These are phyloP conservation scores for Nothocercus nigrocapillus DNA, from an alignment of 2,113 vertebrate genomes.

Conservation along the genomic window DNA sequence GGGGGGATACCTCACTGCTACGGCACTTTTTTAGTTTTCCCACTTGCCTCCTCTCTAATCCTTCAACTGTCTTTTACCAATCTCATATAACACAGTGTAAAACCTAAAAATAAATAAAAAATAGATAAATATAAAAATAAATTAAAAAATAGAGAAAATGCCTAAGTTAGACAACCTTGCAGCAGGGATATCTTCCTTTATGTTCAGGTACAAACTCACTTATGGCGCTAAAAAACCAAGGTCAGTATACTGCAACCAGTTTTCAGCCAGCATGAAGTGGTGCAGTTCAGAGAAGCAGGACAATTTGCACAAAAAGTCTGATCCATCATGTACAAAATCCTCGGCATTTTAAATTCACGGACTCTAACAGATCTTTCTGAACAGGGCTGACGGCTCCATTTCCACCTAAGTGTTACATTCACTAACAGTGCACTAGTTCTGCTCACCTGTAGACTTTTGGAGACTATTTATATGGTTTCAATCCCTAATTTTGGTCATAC, in stretches of 20 bases:
- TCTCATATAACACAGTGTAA: not conserved
- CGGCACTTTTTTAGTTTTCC: not conserved
- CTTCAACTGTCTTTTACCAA: not conserved
- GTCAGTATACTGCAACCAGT: accelerated
- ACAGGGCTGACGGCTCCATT: not conserved
- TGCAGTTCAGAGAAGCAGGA: accelerated
- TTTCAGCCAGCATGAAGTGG: not conserved
- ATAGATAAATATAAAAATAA: too few species aligned
- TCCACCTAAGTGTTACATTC: not conserved
- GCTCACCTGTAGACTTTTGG: not conserved
- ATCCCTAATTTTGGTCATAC: not conserved
- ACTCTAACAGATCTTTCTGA: not conserved
- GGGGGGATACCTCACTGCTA: not conserved
- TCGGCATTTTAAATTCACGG: accelerated
- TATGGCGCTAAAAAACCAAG: not conserved
- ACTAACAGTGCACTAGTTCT: not conserved
- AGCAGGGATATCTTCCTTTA: not conserved
- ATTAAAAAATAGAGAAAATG: not conserved
- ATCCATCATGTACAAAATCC: not conserved
- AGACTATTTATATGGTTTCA: not conserved
- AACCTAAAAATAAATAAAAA: too few species aligned
- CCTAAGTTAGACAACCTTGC: not conserved
- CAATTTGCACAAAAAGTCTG: not conserved
- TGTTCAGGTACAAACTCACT: accelerated
- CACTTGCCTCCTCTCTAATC: not conserved